A percentile compares a stretch with the other conserved stretches of the same genome.
These are phyloP conservation scores for Onychomys arenicola DNA, from an alignment of 2,797 vertebrate species.

Conservation along the genomic window DNA sequence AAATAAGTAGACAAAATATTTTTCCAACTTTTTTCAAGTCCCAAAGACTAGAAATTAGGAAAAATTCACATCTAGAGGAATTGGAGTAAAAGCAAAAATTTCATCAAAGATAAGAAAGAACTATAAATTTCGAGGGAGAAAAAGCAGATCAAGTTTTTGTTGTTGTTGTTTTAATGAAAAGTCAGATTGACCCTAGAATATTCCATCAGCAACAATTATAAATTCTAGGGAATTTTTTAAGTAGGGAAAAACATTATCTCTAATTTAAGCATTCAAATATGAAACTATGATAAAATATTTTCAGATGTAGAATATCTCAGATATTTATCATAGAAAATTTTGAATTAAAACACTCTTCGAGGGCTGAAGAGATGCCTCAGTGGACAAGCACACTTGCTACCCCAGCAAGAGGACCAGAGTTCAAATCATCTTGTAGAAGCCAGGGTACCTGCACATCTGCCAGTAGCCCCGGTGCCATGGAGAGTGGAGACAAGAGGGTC, in stretches of 20 bases:
- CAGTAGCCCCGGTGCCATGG: not conserved
- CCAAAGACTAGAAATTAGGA: conserved; percentile 23
- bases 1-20: conserved; percentile 1
- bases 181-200: not conserved
- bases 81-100: not conserved
- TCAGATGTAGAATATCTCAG: conserved; percentile 1
- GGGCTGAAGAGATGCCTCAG: not conserved
- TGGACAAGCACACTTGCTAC: not conserved
- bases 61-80: not conserved
- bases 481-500: not conserved
- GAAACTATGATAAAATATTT: conserved; percentile 60
- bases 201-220: conserved; percentile 1
- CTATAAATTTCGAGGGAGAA: not conserved
- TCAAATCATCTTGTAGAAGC: not conserved
- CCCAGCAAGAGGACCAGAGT: not conserved
- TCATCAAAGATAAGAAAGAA: conserved; percentile 39
- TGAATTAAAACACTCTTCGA: not conserved
- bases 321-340: conserved; percentile 24
- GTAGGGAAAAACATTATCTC: conserved; percentile 26
- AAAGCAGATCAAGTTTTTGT: not conserved
- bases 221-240: conserved; percentile 47
- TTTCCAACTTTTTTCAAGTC: not conserved
- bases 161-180: not conserved
- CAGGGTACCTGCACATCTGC: not conserved
- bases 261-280: conserved; percentile 54